phyloP scores from a whole-genome alignment of 30 jellyfish, hydroid and myxozoan genomes.

The Turritopsis rubra region DNA sequence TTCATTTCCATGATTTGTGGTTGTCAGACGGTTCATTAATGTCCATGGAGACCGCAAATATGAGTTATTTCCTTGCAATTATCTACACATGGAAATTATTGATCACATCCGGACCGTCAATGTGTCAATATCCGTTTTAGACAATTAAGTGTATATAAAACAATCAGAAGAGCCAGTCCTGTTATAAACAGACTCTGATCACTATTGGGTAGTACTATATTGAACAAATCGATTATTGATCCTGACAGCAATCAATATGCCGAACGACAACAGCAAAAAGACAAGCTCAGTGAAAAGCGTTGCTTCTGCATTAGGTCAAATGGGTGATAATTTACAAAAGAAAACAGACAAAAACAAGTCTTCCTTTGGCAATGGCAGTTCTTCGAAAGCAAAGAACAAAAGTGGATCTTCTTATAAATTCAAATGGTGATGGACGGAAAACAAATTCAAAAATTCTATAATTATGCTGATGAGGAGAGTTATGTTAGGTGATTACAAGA shows the following conservation, averaged over 20 bases:
- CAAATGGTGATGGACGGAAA: background rate
- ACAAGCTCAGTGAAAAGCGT: background rate
- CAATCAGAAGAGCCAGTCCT: background rate
- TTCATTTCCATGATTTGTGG: background rate
- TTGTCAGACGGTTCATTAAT: background rate
- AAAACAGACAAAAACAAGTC: background rate
- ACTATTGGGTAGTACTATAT: too few species aligned
- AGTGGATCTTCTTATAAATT: background rate
- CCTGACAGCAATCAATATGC: too few species aligned
- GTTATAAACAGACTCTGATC: background rate
- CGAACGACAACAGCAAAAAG: background rate
- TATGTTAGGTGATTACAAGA: too few species aligned
- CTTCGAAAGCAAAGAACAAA: background rate
- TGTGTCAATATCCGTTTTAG: background rate
- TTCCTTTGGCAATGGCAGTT: background rate
- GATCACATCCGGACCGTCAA: background rate
- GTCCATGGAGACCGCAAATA: background rate
- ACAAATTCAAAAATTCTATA: background rate
- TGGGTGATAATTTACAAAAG: background rate
- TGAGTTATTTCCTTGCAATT: background rate
- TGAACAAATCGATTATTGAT: too few species aligned
- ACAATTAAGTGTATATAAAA: background rate
- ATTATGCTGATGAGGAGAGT: too few species aligned
- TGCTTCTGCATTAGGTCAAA: background rate
- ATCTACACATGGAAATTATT: background rate